These are phyloP conservation scores for Laodelphax striatellus DNA, from an alignment of 1,140 invertebrate genomes.

Conservation along the genomic window DNA sequence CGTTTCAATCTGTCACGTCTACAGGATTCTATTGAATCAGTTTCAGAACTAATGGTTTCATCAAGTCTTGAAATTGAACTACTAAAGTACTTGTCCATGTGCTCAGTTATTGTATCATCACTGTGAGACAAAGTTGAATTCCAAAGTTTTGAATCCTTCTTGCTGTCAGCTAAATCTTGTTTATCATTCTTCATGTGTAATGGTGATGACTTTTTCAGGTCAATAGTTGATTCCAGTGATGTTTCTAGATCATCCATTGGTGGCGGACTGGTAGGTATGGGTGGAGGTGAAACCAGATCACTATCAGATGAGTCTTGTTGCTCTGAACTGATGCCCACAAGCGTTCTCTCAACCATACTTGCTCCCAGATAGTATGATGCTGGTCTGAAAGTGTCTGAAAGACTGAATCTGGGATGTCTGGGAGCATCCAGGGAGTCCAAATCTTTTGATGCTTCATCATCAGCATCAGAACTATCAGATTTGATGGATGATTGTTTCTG, in stretches of 20 bases:
- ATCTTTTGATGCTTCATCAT: conserved; percentile 74
- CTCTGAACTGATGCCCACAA: conserved; percentile 34
- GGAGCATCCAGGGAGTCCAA: conserved; percentile 53
- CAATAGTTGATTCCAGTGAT: conserved; percentile 27
- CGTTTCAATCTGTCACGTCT: conserved; percentile 42
- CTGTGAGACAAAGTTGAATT: conserved; percentile 14
- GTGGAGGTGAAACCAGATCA: conserved; percentile 67
- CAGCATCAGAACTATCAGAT: conserved; percentile 67
- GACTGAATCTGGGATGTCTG: conserved; percentile 59
- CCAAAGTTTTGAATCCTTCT: conserved; percentile 24
- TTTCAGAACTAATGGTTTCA: conserved; percentile 23
- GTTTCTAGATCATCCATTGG: conserved; percentile 51
- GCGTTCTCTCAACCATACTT: conserved; percentile 27
- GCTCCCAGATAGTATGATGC: conserved; percentile 72
- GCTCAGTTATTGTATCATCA: conserved; percentile 15
- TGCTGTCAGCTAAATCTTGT: not conserved
- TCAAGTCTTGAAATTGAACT: conserved; percentile 10
- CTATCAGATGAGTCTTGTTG: conserved; percentile 70
- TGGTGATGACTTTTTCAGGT: conserved; percentile 13
- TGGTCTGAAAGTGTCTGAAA: conserved; percentile 75
- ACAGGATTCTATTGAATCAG: conserved; percentile 22
- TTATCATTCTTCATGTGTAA: not conserved
- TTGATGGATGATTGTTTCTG: conserved; percentile 30
- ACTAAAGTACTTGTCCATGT: conserved; percentile 16
- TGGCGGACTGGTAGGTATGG: conserved; percentile 62